A percentile compares a stretch with the other conserved stretches of the same genome.
These are phyloP conservation scores for Plagodis dolabraria DNA, from an alignment of 2,888 invertebrate genomes.

Conservation along the genomic window DNA sequence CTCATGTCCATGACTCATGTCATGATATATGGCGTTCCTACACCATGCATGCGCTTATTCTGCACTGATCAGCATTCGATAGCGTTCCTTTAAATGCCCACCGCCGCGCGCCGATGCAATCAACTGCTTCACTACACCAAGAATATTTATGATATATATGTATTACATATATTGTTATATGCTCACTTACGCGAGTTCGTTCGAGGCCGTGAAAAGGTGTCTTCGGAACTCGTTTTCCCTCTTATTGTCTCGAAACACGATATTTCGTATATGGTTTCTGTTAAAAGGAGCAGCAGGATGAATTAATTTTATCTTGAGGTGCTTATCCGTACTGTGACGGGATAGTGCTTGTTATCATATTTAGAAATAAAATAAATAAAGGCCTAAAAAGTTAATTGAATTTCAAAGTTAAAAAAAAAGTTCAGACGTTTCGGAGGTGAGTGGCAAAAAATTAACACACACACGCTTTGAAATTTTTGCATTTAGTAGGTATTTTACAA, in stretches of 20 bases:
- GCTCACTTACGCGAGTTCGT: slow-evolving; percentile 27
- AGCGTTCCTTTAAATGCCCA: slow-evolving; percentile 64
- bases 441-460: too few relatives aligned
- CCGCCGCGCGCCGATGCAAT: slow-evolving; percentile 45
- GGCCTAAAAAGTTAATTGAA: too few relatives aligned
- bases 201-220: slow-evolving; percentile 49
- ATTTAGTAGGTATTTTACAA: too few relatives aligned
- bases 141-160: background rate
- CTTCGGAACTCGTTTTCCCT: slow-evolving; percentile 45
- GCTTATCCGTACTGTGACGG: too few relatives aligned
- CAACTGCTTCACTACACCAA: slow-evolving; percentile 27
- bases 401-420: too few relatives aligned
- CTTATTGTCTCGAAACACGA: slow-evolving; percentile 35
- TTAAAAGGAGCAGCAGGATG: slow-evolving; percentile 27
- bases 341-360: too few relatives aligned
- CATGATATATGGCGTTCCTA: slow-evolving; percentile 24
- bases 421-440: too few relatives aligned
- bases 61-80: slow-evolving; percentile 67
- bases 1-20: too few relatives aligned
- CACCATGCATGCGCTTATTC: slow-evolving; percentile 19
- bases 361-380: too few relatives aligned
- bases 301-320: slow-evolving; percentile 23
- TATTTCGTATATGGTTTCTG: slow-evolving; percentile 33
- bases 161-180: background rate
- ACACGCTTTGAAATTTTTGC: too few relatives aligned